phyloP scores from a whole-genome alignment of 2,888 invertebrate species.

The Luperina testacea region DNA sequence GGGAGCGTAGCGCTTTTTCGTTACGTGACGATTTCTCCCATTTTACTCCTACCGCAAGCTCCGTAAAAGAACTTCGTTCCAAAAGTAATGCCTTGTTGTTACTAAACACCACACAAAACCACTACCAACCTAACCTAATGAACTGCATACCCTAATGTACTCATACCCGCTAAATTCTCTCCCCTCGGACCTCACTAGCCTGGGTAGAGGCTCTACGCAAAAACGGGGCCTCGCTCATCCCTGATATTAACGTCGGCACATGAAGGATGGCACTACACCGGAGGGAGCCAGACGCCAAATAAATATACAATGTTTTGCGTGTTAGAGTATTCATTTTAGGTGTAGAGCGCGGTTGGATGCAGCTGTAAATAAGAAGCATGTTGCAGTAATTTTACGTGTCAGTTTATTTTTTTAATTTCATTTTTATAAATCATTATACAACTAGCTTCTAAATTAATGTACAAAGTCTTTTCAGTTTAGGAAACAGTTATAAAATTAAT shows the following conservation, averaged over 20 bases:
- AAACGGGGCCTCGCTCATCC: slow-evolving; percentile 70
- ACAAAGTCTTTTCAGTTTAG: neutral
- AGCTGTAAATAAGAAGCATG: neutral
- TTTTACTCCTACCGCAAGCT: too few relatives aligned
- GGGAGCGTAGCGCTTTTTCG: too few relatives aligned
- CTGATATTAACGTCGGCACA: slow-evolving; percentile 71
- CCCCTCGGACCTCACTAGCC: slow-evolving; percentile 2
- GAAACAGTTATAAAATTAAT: neutral
- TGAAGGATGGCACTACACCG: slow-evolving; percentile 68
- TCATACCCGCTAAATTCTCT: slow-evolving; percentile 2
- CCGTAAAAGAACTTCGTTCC: too few relatives aligned
- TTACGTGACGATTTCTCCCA: too few relatives aligned
- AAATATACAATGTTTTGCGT: slow-evolving; percentile 57
- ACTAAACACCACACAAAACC: neutral
- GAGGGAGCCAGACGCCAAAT: slow-evolving; percentile 63
- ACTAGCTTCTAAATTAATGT: neutral
- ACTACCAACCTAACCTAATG: neutral
- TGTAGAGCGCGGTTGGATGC: slow-evolving; percentile 15
- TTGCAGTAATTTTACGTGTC: neutral
- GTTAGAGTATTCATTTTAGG: slow-evolving; percentile 32
- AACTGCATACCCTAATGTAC: slow-evolving; percentile 34
- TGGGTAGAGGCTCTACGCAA: slow-evolving; percentile 62
- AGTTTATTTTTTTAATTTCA: neutral
- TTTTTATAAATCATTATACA: too few relatives aligned
- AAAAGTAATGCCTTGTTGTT: neutral